Base-by-base conservation (phyloP, 2,797 vertebrate genomes). In the Sylvia borin region DNA sequence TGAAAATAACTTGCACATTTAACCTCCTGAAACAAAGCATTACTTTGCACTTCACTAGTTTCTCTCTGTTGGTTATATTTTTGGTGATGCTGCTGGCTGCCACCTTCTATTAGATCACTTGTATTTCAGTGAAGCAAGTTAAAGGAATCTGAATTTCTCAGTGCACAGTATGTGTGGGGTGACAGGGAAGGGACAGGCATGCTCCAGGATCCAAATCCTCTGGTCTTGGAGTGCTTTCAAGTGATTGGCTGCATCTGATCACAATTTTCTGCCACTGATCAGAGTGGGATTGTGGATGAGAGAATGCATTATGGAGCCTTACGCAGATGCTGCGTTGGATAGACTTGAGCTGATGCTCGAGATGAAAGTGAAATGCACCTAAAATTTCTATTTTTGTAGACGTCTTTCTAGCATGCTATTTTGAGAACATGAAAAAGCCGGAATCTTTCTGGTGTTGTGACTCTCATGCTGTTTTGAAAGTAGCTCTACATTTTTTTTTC, bases 351-450 rank as follows among this genome's bases (percentile, higher is more conserved):
- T 79, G 65, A 83, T 87, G 65, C 88, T 86, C 0, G 0, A 92
- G 85, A 95, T 95, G 83, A 93, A 95, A 97, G 88, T 6, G 7
- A 62, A 93, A 86, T 42, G 62, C 80, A 96, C 88, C 85, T 82
- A 88, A 88, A 94, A 51, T 48, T 76, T 88, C 83, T 92, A 75
- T 94, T 91, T 97, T 85, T 90, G 60, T 91, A 90, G 43, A 70
- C 0, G 0, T 85, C 75, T 84, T 93, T 85, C 50, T 58, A 90
- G 51, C 26, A 11, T 81, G 79, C 91, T 96, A 91, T 92, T 95
- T 88, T 91, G 67, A 75, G 94, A 92, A 84, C 53, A 64, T 67
- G 87, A 93, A 93, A 93, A 94, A 88, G 29, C 26, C 42, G 64
- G 50, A 77, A 70, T 93, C 60, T 61, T 79, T 81, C 45, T 76